Evolutionary conservation across 2,888 invertebrate species (phyloP).

Genomic region (Caenorhabditis uteleia): DNA sequence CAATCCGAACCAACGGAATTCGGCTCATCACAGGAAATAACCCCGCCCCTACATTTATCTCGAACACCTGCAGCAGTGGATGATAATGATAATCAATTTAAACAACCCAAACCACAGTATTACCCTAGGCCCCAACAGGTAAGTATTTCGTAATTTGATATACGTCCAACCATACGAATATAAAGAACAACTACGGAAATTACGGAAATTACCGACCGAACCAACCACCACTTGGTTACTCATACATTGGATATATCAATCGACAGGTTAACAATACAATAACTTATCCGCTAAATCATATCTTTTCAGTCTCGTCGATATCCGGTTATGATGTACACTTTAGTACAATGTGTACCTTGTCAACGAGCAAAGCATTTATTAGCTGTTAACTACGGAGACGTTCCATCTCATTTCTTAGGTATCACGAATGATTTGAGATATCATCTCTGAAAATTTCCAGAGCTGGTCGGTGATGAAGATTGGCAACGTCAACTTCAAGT

Average conservation of each 20-base stretch:
- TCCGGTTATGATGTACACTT: conserved; percentile 65
- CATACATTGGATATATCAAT: conserved; percentile 63
- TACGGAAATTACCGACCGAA: conserved; percentile 28
- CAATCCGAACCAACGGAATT: conserved; percentile 4
- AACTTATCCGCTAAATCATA: background rate
- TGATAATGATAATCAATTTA: too few relatives aligned
- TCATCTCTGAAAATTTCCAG: conserved; percentile 22
- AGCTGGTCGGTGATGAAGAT: conserved; percentile 65
- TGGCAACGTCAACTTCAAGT: conserved; percentile 69
- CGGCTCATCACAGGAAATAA: background rate
- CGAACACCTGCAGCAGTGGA: too few relatives aligned
- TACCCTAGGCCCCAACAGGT: conserved; percentile 28
- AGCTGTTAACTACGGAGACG: conserved; percentile 63
- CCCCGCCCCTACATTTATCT: too few relatives aligned
- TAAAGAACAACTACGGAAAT: conserved; percentile 10
- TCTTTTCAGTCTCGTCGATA: conserved; percentile 51
- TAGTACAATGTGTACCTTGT: conserved; percentile 63
- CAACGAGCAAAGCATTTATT: conserved; percentile 67
- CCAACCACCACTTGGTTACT: conserved; percentile 43
- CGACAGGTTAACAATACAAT: conserved; percentile 36
- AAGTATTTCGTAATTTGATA: background rate
- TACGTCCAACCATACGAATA: background rate
- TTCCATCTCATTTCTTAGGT: conserved; percentile 65
- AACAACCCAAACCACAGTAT: conserved; percentile 4
- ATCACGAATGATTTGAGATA: background rate